A percentile compares a stretch with the other conserved stretches of the same genome.
These are phyloP conservation scores for Micoletzkya japonica DNA, from an alignment of 2,888 invertebrate species.

Conservation along the genomic window DNA sequence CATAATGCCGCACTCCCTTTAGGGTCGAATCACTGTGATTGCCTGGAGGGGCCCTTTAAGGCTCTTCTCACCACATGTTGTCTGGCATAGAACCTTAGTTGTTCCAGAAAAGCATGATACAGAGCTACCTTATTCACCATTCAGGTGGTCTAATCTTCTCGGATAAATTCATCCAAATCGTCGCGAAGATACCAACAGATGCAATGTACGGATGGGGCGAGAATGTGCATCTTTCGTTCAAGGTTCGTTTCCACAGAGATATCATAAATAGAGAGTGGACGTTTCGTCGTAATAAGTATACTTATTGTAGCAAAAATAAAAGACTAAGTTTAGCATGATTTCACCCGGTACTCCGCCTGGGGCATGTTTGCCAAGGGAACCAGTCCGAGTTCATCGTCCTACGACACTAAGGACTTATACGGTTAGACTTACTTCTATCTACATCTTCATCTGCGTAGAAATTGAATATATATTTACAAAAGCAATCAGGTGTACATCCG, in stretches of 20 bases:
- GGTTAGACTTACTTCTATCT: slow-evolving; percentile 14
- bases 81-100: no score
- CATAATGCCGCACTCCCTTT: no score
- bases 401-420: slow-evolving; percentile 51
- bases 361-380: slow-evolving; percentile 55
- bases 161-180: slow-evolving; percentile 59
- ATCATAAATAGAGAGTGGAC: no score
- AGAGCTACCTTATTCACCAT: no score
- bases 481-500: slow-evolving; percentile 49
- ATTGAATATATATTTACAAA: neutral
- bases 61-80: no score
- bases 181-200: slow-evolving; percentile 53
- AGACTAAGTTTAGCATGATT: slow-evolving; percentile 44
- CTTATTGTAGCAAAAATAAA: no score
- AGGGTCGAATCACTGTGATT: no score
- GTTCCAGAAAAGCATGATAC: no score
- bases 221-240: slow-evolving; percentile 55
- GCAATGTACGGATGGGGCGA: slow-evolving; percentile 62
- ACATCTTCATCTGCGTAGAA: neutral
- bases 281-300: no score
- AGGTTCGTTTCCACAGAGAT: slow-evolving; percentile 42
- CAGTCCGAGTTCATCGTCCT: slow-evolving; percentile 42
- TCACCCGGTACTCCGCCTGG: slow-evolving; percentile 51
- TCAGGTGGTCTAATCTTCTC: slow-evolving; percentile 56
- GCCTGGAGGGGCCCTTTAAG: no score